phyloP scores from a whole-genome alignment of 2,797 vertebrate genomes.

The Acanthurus leucopareius region DNA sequence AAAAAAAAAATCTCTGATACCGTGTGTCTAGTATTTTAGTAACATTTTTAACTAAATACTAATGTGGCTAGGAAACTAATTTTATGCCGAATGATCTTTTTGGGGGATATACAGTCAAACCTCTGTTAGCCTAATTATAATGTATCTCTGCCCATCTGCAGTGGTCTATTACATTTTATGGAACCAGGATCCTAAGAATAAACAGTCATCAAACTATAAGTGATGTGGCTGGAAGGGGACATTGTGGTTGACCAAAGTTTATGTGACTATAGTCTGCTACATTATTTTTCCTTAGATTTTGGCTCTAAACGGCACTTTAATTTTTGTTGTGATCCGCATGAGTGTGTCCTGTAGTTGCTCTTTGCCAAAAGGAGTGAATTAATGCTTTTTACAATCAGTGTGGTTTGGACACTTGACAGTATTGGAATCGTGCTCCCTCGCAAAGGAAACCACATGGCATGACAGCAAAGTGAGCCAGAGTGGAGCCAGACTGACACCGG shows the following conservation, averaged over 20 bases:
- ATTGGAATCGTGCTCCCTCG: conserved; percentile 3
- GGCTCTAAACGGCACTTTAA: conserved; percentile 4
- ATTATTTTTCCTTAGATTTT: conserved; percentile 37
- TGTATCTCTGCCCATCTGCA: conserved; percentile 28
- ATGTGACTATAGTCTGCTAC: conserved; percentile 37
- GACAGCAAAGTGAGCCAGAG: conserved; percentile 9
- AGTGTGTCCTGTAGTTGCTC: background rate
- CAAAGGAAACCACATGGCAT: conserved; percentile 37
- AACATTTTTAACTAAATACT: conserved; percentile 13
- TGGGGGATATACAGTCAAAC: conserved; percentile 9
- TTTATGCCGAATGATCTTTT: conserved; percentile 17
- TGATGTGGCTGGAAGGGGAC: conserved; percentile 32
- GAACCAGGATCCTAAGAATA: conserved; percentile 34
- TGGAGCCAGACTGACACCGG: conserved; percentile 19
- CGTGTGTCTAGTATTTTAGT: background rate
- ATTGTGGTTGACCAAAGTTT: conserved; percentile 33
- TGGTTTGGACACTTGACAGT: conserved; percentile 43
- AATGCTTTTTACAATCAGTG: background rate
- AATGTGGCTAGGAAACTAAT: background rate
- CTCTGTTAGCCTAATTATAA: background rate
- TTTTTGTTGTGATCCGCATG: background rate
- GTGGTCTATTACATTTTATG: conserved; percentile 9
- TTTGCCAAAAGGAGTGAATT: background rate
- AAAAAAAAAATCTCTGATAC: background rate
- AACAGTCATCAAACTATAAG: conserved; percentile 33